Evolutionary conservation across 2,113 vertebrate genomes (phyloP).

Genomic region (Pavo muticus): DNA sequence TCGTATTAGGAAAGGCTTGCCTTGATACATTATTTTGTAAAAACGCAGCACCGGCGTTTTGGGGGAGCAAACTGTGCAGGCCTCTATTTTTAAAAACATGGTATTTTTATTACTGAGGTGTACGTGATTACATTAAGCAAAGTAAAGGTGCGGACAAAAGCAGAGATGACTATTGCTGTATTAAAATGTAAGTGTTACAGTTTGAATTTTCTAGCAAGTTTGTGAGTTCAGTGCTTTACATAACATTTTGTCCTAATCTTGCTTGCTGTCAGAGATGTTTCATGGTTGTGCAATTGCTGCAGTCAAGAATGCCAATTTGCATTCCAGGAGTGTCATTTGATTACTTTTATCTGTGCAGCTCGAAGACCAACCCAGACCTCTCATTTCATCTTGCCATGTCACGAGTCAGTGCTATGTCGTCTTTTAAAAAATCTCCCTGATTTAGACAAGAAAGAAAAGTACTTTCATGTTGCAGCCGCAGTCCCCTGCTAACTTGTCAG

Average conservation of each 20-base stretch:
- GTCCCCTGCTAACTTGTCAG: slow-evolving; percentile 88
- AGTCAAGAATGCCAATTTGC: slow-evolving; percentile 94
- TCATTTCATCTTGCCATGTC: slow-evolving; percentile 89
- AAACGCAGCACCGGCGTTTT: slow-evolving; percentile 30
- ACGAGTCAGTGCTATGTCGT: slow-evolving; percentile 84
- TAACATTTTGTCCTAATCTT: slow-evolving; percentile 89
- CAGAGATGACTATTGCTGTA: slow-evolving; percentile 66
- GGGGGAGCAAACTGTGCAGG: background rate
- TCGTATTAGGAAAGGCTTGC: background rate
- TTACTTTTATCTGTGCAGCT: slow-evolving; percentile 92
- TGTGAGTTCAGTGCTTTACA: slow-evolving; percentile 83
- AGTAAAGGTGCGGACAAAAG: slow-evolving; percentile 68
- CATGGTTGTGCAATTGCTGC: slow-evolving; percentile 86
- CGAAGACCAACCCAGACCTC: slow-evolving; percentile 83
- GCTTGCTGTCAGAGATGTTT: slow-evolving; percentile 89
- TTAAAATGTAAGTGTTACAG: slow-evolving; percentile 80
- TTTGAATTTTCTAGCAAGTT: slow-evolving; percentile 81
- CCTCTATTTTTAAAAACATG: background rate
- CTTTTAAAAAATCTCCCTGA: slow-evolving; percentile 85
- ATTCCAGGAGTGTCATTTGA: slow-evolving; percentile 96
- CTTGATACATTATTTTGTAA: background rate
- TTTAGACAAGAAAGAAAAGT: slow-evolving; percentile 86
- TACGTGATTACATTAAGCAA: slow-evolving; percentile 46
- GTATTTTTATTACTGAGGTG: slow-evolving; percentile 40
- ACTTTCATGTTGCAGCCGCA: slow-evolving; percentile 85